phyloP scores from a whole-genome alignment of 2,113 vertebrate species.

The Eublepharis macularius region DNA sequence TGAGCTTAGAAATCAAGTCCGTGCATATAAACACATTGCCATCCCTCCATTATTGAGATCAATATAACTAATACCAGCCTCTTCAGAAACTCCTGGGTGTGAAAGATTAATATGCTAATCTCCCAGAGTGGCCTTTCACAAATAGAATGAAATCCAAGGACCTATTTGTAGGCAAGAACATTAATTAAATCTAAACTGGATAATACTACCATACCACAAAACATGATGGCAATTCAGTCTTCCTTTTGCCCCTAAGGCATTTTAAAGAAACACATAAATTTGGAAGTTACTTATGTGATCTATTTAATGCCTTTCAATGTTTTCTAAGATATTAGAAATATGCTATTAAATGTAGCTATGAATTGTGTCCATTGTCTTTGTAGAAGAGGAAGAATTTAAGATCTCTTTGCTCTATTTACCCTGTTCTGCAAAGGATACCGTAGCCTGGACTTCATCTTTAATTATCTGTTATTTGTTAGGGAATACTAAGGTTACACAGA shows the following conservation, averaged over 20 bases:
- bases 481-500: background rate
- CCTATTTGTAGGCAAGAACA: background rate
- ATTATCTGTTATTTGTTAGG: background rate
- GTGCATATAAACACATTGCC: background rate
- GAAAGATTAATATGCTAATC: background rate
- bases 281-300: background rate
- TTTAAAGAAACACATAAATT: background rate
- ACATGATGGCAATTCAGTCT: background rate
- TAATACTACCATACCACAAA: background rate
- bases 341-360: background rate
- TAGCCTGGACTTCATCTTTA: background rate
- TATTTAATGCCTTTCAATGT: background rate
- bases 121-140: background rate
- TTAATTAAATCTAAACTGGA: background rate
- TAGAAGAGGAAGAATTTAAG: background rate
- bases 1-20: background rate
- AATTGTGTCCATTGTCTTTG: background rate
- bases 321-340: background rate
- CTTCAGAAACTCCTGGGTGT: background rate
- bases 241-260: background rate
- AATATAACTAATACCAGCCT: background rate
- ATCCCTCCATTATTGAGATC: background rate
- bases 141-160: slow-evolving; percentile 6
- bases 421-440: background rate
- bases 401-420: background rate